A percentile compares a stretch with the other conserved stretches of the same genome.
phyloP scores from a whole-genome alignment of 2,113 vertebrate species.

The Esox niger region DNA sequence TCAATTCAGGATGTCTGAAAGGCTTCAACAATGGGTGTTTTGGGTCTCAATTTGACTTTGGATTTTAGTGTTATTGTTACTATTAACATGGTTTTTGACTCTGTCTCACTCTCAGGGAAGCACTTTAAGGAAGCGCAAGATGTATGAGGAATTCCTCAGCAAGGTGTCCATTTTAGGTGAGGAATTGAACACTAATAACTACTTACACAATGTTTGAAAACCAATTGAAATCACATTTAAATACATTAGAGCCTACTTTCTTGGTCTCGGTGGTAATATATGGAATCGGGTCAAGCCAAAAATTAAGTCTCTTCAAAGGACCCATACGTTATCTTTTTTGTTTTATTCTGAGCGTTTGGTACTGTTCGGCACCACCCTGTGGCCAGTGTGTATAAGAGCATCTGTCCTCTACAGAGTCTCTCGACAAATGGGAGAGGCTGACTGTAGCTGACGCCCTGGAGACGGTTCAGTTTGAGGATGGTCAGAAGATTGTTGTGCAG shows the following conservation, averaged over 20 bases:
- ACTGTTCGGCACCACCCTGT: neutral
- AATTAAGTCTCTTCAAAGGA: neutral
- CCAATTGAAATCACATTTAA: too few relatives aligned
- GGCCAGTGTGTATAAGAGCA: neutral
- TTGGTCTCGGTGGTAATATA: neutral
- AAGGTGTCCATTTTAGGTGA: constrained; percentile 98
- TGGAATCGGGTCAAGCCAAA: neutral
- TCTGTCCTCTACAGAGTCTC: constrained; percentile 78
- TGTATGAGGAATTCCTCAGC: constrained; percentile 98
- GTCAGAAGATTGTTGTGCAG: constrained; percentile 97
- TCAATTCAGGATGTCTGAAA: too few relatives aligned
- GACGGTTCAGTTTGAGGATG: constrained; percentile 97
- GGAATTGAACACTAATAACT: constrained; percentile 13
- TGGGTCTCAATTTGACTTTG: too few relatives aligned
- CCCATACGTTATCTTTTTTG: neutral
- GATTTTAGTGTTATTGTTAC: too few relatives aligned
- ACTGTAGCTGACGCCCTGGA: constrained; percentile 94
- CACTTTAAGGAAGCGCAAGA: constrained; percentile 97
- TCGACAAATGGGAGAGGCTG: constrained; percentile 98
- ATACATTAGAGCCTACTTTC: neutral
- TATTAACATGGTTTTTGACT: too few relatives aligned
- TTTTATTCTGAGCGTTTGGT: neutral
- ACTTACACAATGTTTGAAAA: neutral
- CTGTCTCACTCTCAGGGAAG: constrained; percentile 79
- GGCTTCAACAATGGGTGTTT: too few relatives aligned